Percentiles rank a stretch among this genome's conserved stretches.
phyloP scores from a whole-genome alignment of 2,888 invertebrate species.

The Sphaerophoria taeniata region DNA sequence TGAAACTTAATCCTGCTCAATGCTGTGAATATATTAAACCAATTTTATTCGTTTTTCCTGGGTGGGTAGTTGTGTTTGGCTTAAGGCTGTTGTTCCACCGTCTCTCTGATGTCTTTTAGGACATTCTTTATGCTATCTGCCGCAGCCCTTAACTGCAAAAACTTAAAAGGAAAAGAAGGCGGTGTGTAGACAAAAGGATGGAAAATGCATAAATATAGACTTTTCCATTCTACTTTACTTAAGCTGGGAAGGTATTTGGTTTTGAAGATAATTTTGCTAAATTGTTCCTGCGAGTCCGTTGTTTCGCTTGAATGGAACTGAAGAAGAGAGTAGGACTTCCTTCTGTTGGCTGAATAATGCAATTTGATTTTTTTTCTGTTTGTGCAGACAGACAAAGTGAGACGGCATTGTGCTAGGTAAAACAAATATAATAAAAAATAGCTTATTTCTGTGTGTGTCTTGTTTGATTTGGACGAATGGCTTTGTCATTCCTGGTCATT shows the following conservation, averaged over 20 bases:
- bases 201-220: slow-evolving; percentile 14
- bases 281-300: slow-evolving; percentile 54
- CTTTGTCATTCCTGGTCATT: slow-evolving; percentile 39
- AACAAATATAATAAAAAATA: neutral
- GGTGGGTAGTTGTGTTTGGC: slow-evolving; percentile 1
- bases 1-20: slow-evolving; percentile 64
- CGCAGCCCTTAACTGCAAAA: slow-evolving; percentile 48
- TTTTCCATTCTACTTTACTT: slow-evolving; percentile 5
- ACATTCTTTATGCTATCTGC: slow-evolving; percentile 18
- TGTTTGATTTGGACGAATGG: slow-evolving; percentile 10
- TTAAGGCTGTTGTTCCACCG: slow-evolving; percentile 43
- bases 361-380: slow-evolving; percentile 21
- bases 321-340: slow-evolving; percentile 43
- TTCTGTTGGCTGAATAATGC: slow-evolving; percentile 44
- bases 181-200: slow-evolving; percentile 38
- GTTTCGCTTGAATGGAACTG: slow-evolving; percentile 58
- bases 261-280: slow-evolving; percentile 33
- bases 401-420: neutral
- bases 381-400: slow-evolving; percentile 23
- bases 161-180: neutral
- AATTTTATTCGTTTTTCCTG: slow-evolving; percentile 20
- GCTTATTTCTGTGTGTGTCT: slow-evolving; percentile 9
- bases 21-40: slow-evolving; percentile 61
- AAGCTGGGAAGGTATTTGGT: neutral
- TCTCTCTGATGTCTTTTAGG: slow-evolving; percentile 42